Percentiles rank a stretch among this genome's conserved stretches.
These are phyloP conservation scores for Synergus laeviventris DNA, from an alignment of 2,888 invertebrate genomes.

Conservation along the genomic window DNA sequence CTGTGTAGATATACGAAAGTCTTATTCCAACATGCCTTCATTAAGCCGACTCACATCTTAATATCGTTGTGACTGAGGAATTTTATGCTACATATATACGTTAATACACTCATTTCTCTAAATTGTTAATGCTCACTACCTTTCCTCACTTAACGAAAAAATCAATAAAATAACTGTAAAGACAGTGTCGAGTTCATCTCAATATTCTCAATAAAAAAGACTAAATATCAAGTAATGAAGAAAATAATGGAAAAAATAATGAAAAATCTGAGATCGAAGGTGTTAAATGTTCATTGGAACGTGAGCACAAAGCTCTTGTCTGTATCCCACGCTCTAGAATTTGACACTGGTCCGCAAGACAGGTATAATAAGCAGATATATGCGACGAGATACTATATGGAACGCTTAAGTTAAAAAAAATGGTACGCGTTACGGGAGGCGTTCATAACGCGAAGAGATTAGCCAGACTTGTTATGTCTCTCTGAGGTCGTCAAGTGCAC, in stretches of 20 bases:
- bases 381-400: constrained; percentile 53
- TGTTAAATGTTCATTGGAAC: constrained; percentile 23
- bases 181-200: too few species aligned
- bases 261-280: not conserved
- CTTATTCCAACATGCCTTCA: constrained; percentile 32
- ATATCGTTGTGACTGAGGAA: constrained; percentile 20
- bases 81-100: constrained; percentile 25
- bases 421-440: constrained; percentile 45
- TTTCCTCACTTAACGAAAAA: not conserved
- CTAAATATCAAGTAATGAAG: too few species aligned
- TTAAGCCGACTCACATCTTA: constrained; percentile 35
- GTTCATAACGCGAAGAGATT: constrained; percentile 42
- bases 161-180: not conserved
- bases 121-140: constrained; percentile 8
- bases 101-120: constrained; percentile 10
- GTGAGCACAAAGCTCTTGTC: constrained; percentile 11
- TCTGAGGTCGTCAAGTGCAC: constrained; percentile 44
- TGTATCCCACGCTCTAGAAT: constrained; percentile 73
- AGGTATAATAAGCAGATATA: constrained; percentile 60
- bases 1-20: constrained; percentile 26
- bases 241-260: not conserved
- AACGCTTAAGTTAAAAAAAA: constrained; percentile 54
- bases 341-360: constrained; percentile 69
- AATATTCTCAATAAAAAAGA: too few species aligned
- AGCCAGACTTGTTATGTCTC: constrained; percentile 38